Base-by-base conservation (phyloP, 2,113 vertebrate species). In the Manacus vitellinus region DNA sequence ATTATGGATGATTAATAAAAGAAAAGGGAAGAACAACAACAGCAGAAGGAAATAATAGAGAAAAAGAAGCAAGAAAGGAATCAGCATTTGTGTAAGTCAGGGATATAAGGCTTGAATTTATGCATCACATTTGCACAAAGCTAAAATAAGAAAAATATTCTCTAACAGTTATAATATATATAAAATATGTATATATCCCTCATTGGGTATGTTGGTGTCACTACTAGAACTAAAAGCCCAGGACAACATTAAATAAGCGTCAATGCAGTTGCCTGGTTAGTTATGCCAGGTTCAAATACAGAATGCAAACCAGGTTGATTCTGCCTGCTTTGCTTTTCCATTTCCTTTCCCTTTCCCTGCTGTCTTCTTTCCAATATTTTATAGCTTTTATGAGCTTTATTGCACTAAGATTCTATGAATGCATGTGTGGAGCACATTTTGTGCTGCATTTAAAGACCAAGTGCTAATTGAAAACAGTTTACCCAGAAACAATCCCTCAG, bases 331-430 rank as follows among this genome's bases (percentile, higher is more conserved):
- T 82, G 76, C 37, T 95, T 96, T 96, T 78, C 85, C 67, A 93
- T 95, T 96, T 96, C 87, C 59, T 93, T 91, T 78, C 77, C n/a
- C 47, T 65, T 91, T 78, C 77, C n/a, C 47, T 65, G 31, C 68
- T 85, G 41, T 87, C 71, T 74, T 92, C 67, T 87, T 93, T 83
- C 91, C 91, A 94, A 55, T 77, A 66, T 88, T 91, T 91, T 91
- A 62, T 63, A 70, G 49, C 20, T 85, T 89, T 95, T 91, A 80
- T 70, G 54, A 87, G 73, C 37, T 75, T 84, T 78, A 85, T 56
- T 91, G 76, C 75, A 63, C 28, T 89, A 35, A 44, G 74, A 80
- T 84, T 91, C 56, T 51, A 18, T 95, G 83, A 96, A 96, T 75
- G 56, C 85, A 89, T 68, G 15, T 83, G 92, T 41, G 56, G 35